phyloP scores from a whole-genome alignment of 2,888 invertebrate species.

The Ptilodon capucinus region DNA sequence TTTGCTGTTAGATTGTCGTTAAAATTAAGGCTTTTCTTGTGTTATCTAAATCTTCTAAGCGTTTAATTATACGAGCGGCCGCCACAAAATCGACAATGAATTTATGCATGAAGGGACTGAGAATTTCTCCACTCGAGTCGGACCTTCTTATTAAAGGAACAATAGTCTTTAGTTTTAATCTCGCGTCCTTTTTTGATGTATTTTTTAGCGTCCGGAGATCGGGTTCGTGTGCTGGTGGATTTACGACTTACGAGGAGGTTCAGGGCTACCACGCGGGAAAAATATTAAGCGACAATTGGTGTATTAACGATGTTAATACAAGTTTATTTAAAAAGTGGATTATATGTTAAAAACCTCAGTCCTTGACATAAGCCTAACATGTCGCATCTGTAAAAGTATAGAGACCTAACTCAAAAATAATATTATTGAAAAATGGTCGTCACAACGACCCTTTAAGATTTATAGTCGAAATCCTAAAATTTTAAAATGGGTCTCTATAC shows the following conservation, averaged over 20 bases:
- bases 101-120: constrained; percentile 75
- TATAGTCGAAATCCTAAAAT: too few species aligned
- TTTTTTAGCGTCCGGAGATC: constrained; percentile 59
- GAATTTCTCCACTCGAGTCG: constrained; percentile 59
- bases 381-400: too few species aligned
- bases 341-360: too few species aligned
- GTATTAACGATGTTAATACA: background rate
- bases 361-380: too few species aligned
- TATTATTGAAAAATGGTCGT: too few species aligned
- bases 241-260: constrained; percentile 44
- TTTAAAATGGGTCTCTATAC: too few species aligned
- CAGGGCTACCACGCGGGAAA: constrained; percentile 34
- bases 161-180: constrained; percentile 79
- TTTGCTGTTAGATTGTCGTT: constrained; percentile 34
- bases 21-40: constrained; percentile 35
- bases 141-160: constrained; percentile 68
- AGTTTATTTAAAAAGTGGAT: background rate
- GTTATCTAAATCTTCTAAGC: constrained; percentile 58
- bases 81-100: constrained; percentile 73
- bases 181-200: constrained; percentile 51
- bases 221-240: constrained; percentile 66
- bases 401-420: too few species aligned
- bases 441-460: too few species aligned
- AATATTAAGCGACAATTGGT: constrained; percentile 28
- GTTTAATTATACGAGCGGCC: constrained; percentile 70